Evolutionary conservation across 2,888 invertebrate genomes (phyloP), one percentile per base, ranked within the genome.

Genomic region (Andrena marginata): DNA sequence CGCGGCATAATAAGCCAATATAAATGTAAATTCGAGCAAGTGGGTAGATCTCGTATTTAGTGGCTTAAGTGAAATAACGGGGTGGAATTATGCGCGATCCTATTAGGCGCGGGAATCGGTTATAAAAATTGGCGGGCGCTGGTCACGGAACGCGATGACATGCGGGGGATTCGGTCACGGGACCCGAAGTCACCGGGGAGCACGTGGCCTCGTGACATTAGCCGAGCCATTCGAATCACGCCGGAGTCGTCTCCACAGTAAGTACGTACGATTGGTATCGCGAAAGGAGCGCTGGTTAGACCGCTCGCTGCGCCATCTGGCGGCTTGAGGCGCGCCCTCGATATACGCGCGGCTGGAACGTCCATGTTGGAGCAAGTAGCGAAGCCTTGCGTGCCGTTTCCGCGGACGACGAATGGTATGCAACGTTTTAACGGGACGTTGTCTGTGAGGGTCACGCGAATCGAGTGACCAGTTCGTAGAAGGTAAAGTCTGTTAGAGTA

Each of bases 1-100:
- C 86, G 83, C 64, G 83, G 80, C 42, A 87, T 88, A 88, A 88
- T 88, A 86, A 88, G 88, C 86, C 87, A 88, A 86, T 88, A 88
- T 88, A 88, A 88, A 88, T 88, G 88, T 84, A 88, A 88, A 88
- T 88, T 71, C 76, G 65, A 60, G 77, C 56, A 67, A 86, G 82
- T 78, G 71, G 75, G 70, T 87, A 71, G 85, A 85, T 87, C 64
- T 85, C 73, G 84, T 84, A 85, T 87, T 87, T 87, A 87, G 87
- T 76, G 79, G 82, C 80, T 87, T 85, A 82, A 87, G 80, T 86
- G 87, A 87, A 86, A 87, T 86, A 85, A 87, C 86, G 77, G 77
- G 82, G 80, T 54, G 76, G 79, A 87, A 84, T 87, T 84, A 82
- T 75, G 77, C 60, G 82, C 29, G 75, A 82, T 82, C 70, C 51